Percentiles rank a stretch among this genome's conserved stretches.
Conservation (phyloP, 1,140 invertebrate species). For the Tetramorium simillimum region DNA sequence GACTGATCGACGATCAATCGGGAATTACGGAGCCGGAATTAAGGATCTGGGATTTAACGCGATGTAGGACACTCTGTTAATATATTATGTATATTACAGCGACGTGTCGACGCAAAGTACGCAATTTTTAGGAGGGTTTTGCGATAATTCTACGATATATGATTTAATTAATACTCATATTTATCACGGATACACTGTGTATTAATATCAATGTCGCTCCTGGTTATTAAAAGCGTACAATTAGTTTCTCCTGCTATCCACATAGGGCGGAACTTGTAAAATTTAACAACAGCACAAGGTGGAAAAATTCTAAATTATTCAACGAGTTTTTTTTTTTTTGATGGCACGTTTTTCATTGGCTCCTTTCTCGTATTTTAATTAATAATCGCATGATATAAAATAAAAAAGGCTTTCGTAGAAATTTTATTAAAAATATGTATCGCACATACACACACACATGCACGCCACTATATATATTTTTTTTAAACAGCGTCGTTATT, state of each 20-base stretch:
- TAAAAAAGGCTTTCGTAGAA: conserved; percentile 8
- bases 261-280: conserved; percentile 19
- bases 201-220: conserved; percentile 24
- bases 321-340: not conserved
- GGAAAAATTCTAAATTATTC: conserved; percentile 26
- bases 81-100: not conserved
- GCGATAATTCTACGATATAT: conserved; percentile 3
- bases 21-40: not conserved
- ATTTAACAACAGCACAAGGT: conserved; percentile 34
- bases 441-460: not conserved
- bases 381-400: conserved; percentile 28
- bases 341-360: conserved; percentile 18
- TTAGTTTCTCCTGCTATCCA: not conserved
- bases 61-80: not conserved
- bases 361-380: not conserved
- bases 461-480: not conserved
- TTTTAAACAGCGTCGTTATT: not conserved
- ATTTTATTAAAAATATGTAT: conserved; percentile 36
- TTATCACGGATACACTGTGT: conserved; percentile 19
- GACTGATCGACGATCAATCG: not conserved
- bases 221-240: conserved; percentile 10
- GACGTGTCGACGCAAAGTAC: not conserved
- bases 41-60: not conserved
- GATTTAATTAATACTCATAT: conserved; percentile 20
- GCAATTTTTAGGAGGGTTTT: not conserved